Evolutionary conservation across 2,888 invertebrate genomes (phyloP), one percentile per base, ranked within the genome.

Genomic region (Eupithecia insigniata): DNA sequence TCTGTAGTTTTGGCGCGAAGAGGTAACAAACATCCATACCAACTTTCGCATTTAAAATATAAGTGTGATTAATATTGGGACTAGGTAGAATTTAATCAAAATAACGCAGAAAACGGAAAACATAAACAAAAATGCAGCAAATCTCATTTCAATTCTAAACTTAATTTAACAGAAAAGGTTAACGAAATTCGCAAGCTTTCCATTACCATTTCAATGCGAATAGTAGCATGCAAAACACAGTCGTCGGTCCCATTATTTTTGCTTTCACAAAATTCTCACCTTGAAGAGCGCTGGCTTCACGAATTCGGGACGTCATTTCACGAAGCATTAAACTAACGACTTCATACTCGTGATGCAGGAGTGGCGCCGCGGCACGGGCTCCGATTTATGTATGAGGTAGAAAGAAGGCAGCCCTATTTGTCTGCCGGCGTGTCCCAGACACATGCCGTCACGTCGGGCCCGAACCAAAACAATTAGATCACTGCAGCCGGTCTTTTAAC

Each of bases 381-480:
- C n/a, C n/a, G n/a, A n/a, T n/a, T n/a, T n/a, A n/a, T n/a, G n/a
- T 18, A 58, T 18, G 51, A 71, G 60, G 67, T 69, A 69, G 43
- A 58, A 71, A 77, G 81, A 80, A 78, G 87, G 81, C 90, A 90
- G 81, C 89, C 90, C 91, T 91, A 88, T 87, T 83, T 78, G 82
- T 84, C 82, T 81, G 81, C 76, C 79, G 77, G 78, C 78, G 78
- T 80, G 83, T 78, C 77, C 77, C 75, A 66, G 74, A 75, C 79
- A 77, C 73, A 76, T 77, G 77, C 78, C 72, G 81, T 86, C 85
- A 80, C 81, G 83, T 83, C 90, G 88, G 85, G 84, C 88, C 88
- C 85, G 82, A 85, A 87, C 85, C 85, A 88, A 88, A 91, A 90
- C 90, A 91, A 91, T 92, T 89, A 89, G 85, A 88, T 87, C 86